Evolutionary conservation across 2,113 vertebrate genomes (phyloP), one percentile per base, ranked within the genome.

Genomic region (human (Homo sapiens)): DNA sequence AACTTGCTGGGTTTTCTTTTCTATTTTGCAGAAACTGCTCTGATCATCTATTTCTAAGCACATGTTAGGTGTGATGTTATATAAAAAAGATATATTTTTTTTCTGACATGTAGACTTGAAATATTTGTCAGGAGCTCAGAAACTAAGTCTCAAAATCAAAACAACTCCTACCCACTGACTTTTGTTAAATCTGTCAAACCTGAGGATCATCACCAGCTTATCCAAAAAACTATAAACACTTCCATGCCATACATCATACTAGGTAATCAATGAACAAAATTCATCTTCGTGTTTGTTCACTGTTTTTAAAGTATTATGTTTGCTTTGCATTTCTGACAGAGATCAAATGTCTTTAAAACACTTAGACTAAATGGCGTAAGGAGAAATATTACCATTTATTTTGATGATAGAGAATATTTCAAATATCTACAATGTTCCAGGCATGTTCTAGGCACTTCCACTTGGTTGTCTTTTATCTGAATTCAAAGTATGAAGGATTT

Each of bases 271-370:
- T 12, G 5, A 35, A 43, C 3, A n/a, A 80, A 96, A 75, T 81
- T n/a, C 22, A 43, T 40, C 32, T 55, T 57, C 48, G 43, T 90
- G 22, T 11, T 72, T 40, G 20, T 6, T n/a, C 23, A 20, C 22
- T 59, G 40, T 52, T 48, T 50, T 61, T 59, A 64, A 64, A 94
- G 38, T 86, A 59, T 59, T 4, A 14, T 10, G 22, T 68, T 72
- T 96, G 61, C 70, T 94, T 32, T 81, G 40, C 8, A 90, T 57
- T 90, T 92, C 14, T 35, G 20, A 73, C 8, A 92, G 30, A 93
- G 90, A 80, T 96, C 17, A 64, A 78, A 68, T 38, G 23, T 94
- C 75, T 76, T 81, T 43, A 84, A 68, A 93, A 84, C 76, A 66
- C 61, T 79, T 61, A 43, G 14, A n/a, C 17, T 68, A 80, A 92